Percentiles rank a stretch among this genome's conserved stretches.
These are phyloP conservation scores for Acrocephalus arundinaceus DNA, from an alignment of 2,113 vertebrate species.

Conservation along the genomic window DNA sequence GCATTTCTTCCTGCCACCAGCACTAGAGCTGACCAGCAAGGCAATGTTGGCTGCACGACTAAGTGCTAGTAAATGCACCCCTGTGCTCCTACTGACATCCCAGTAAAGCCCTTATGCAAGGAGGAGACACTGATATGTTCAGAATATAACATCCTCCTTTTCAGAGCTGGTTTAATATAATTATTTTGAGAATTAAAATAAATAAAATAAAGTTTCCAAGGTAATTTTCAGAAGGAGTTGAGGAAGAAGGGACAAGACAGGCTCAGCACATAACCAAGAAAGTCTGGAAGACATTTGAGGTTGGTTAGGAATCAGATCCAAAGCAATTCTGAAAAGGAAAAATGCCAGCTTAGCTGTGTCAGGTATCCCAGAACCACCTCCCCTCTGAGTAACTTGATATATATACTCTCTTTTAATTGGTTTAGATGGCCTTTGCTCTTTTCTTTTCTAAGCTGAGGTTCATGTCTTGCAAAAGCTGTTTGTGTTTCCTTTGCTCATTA, in stretches of 20 bases:
- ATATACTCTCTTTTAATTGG: constrained; percentile 10
- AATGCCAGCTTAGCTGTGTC: background rate
- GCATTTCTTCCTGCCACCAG: background rate
- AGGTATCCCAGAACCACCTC: background rate
- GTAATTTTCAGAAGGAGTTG: background rate
- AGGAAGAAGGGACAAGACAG: background rate
- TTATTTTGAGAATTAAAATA: background rate
- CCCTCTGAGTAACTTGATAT: background rate
- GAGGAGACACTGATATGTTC: background rate
- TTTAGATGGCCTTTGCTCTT: constrained; percentile 35
- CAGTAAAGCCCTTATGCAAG: background rate
- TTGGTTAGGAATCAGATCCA: background rate
- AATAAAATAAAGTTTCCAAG: background rate
- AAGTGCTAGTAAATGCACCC: background rate
- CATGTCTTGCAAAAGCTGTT: background rate
- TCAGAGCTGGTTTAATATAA: background rate
- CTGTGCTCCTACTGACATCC: background rate
- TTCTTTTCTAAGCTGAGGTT: constrained; percentile 12
- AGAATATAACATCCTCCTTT: background rate
- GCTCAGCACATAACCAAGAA: background rate
- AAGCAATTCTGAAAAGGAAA: background rate
- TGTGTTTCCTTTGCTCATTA: constrained; percentile 51
- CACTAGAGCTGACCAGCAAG: background rate
- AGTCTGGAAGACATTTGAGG: background rate
- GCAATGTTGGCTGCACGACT: background rate